Evolutionary conservation across 2,113 vertebrate species (phyloP), one percentile per base, ranked within the genome.

Genomic region (Heterochromis multidens): DNA sequence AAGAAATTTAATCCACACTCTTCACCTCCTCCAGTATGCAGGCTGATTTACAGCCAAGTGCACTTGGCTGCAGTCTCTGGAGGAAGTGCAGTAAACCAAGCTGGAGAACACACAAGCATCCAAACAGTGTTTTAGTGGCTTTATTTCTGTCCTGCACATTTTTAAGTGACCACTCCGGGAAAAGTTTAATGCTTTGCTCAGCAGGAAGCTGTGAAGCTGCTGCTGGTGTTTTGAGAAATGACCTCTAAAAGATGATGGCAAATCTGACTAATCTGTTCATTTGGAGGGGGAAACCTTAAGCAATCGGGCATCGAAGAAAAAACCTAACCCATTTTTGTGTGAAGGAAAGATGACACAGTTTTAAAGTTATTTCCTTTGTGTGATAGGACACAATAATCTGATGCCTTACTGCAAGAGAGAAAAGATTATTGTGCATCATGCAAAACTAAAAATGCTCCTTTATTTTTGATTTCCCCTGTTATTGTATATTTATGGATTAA

Each of bases 31-130:
- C 43, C 81, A 80, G 19, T n/a, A 78, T 21, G 70, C 82, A 27
- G 60, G 54, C 89, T 83, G 80, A 52, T 80, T 89, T 89, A 80
- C 86, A 80, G 86, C 61, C 82, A 87, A 90, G 88, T 85, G 89
- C 83, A 86, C 89, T 86, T 43, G 3, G 70, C 27, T 16, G 43
- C 35, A 1, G 79, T 52, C 81, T 89, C 77, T 0, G 2, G 77
- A 74, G 82, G 79, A 67, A 9, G 19, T 27, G 10, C 56, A 19
- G 21, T 33, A 61, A 62, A 61, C 65, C 29, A 33, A 88, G 77
- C 76, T 59, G 72, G 27, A 62, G 74, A 61, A 25, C 25, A 65
- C 78, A 65, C 43, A 21, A 57, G 59, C 35, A 35, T 49, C 16
- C 23, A 80, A 31, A 54, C 33, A 2, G 70, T 3, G 31, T 54